These are phyloP conservation scores for Cranoglanis bouderius DNA, from an alignment of 2,113 vertebrate species.

Conservation along the genomic window DNA sequence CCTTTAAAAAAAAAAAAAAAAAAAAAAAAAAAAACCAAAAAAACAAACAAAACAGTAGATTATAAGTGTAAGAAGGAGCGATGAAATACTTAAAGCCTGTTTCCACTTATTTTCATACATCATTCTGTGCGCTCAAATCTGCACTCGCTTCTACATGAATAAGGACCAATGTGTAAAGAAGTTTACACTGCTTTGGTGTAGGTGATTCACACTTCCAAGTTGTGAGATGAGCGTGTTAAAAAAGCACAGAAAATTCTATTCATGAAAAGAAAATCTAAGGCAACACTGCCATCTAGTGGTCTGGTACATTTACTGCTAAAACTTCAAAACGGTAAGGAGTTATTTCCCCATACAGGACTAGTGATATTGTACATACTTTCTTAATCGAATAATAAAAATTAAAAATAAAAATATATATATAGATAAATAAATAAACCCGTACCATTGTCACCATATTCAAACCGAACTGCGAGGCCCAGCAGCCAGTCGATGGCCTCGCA, in stretches of 20 bases:
- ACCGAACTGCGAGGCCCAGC: conserved; percentile 91
- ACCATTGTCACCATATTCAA: conserved; percentile 98
- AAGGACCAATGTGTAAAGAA: too few relatives aligned
- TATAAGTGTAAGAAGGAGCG: not conserved
- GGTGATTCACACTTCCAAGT: too few relatives aligned
- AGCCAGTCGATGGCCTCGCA: conserved; percentile 93
- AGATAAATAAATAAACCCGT: too few relatives aligned
- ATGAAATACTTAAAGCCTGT: not conserved
- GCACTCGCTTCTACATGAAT: not conserved
- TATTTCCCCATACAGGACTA: not conserved
- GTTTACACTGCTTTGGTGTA: not conserved
- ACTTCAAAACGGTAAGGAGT: not conserved
- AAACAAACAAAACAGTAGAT: too few relatives aligned
- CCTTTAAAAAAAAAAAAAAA: too few relatives aligned
- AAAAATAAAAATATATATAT: not conserved
- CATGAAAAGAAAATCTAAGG: not conserved
- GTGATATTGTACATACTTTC: not conserved
- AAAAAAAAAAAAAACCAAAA: not conserved
- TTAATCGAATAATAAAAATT: not conserved
- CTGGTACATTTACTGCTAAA: not conserved
- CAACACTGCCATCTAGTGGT: conserved; percentile 61
- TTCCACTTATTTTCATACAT: not conserved
- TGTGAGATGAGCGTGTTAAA: not conserved
- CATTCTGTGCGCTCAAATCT: not conserved
- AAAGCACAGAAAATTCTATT: not conserved